phyloP scores from a whole-genome alignment of 2,888 invertebrate species.

The Leptopilina myrica region DNA sequence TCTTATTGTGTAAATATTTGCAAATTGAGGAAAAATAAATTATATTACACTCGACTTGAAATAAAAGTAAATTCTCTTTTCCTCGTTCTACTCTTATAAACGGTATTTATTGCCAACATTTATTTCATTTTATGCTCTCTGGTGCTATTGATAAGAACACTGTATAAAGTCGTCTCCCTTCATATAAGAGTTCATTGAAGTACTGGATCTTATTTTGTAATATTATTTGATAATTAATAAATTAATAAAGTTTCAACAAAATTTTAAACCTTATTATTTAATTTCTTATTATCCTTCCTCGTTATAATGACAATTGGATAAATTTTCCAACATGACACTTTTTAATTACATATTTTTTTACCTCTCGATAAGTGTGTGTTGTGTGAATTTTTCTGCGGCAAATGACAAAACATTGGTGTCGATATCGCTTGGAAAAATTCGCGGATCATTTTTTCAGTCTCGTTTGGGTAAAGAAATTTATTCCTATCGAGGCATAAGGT shows the following conservation, averaged over 20 bases:
- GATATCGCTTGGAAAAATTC: conserved; percentile 16
- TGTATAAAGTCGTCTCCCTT: neutral
- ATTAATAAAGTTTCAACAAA: too few relatives aligned
- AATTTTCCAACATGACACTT: neutral
- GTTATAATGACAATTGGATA: neutral
- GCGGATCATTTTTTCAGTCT: conserved; percentile 52
- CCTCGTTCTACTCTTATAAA: neutral
- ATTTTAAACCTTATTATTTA: too few relatives aligned
- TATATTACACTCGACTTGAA: neutral
- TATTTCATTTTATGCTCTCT: neutral
- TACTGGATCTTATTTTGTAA: neutral
- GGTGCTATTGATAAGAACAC: neutral
- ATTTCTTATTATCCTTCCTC: too few relatives aligned
- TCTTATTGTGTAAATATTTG: too few relatives aligned
- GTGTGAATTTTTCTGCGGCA: neutral
- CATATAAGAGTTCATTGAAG: neutral
- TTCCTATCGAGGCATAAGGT: conserved; percentile 63
- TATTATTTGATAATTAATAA: neutral
- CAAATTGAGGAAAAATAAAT: neutral
- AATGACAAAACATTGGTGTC: neutral
- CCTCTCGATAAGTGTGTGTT: neutral
- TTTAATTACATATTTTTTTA: neutral
- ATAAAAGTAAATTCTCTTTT: conserved; percentile 1
- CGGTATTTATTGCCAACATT: neutral
- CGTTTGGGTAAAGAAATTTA: conserved; percentile 61